phyloP scores from a whole-genome alignment of 2,888 invertebrate species.

The Hirtodrosophila confusa region DNA sequence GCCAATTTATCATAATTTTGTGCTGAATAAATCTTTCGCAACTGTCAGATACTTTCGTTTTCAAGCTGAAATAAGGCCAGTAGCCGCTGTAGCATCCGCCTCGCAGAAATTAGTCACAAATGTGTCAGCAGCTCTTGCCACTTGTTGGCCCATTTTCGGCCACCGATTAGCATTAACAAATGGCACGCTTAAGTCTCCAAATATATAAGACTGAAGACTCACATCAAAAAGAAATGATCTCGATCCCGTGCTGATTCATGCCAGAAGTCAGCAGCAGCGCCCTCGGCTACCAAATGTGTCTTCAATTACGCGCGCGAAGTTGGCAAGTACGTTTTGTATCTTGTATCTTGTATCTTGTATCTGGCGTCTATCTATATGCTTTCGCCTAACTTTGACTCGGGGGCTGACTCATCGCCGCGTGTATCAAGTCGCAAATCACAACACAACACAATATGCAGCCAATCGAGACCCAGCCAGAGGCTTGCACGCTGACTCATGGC shows the following conservation, averaged over 20 bases:
- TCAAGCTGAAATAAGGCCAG: slow-evolving; percentile 42
- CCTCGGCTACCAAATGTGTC: slow-evolving; percentile 19
- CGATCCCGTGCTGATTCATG: slow-evolving; percentile 39
- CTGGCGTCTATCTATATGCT: slow-evolving; percentile 27
- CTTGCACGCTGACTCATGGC: slow-evolving; percentile 52
- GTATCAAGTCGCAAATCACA: slow-evolving; percentile 38
- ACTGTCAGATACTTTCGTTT: slow-evolving; percentile 49
- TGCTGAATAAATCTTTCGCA: slow-evolving; percentile 22
- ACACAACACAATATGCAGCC: slow-evolving; percentile 28
- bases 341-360: slow-evolving; percentile 32
- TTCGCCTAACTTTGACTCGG: slow-evolving; percentile 68
- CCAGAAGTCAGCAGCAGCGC: neutral
- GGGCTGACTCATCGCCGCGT: slow-evolving; percentile 40
- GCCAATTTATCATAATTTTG: slow-evolving; percentile 50
- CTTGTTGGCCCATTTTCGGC: slow-evolving; percentile 31
- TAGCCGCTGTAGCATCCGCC: slow-evolving; percentile 42
- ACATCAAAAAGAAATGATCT: neutral
- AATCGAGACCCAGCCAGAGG: slow-evolving; percentile 48
- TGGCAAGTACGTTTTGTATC: slow-evolving; percentile 22
- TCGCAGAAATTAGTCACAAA: slow-evolving; percentile 59
- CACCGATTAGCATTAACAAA: slow-evolving; percentile 49
- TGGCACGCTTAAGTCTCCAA: slow-evolving; percentile 28
- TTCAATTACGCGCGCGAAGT: slow-evolving; percentile 40
- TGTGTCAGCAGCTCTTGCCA: slow-evolving; percentile 45
- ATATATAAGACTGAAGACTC: neutral